phyloP scores from a whole-genome alignment of 2,113 vertebrate species.

The Mobula hypostoma region DNA sequence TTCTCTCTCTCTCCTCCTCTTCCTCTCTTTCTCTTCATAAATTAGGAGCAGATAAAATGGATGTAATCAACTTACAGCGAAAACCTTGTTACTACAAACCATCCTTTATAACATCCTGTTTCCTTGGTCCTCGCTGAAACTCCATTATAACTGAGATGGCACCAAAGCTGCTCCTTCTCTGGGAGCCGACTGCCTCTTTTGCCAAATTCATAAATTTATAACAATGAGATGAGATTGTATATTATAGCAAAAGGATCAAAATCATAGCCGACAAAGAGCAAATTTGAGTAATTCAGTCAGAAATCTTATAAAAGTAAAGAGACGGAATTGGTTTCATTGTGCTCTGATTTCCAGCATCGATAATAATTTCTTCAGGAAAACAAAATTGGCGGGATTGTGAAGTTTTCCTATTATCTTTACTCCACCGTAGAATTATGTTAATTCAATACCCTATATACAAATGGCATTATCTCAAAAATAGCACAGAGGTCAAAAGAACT shows the following conservation, averaged over 20 bases:
- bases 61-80: background rate
- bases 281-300: background rate
- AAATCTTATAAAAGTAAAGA: background rate
- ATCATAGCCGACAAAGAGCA: background rate
- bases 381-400: background rate
- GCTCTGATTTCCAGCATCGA: background rate
- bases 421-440: background rate
- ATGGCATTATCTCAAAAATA: background rate
- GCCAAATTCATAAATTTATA: background rate
- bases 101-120: background rate
- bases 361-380: background rate
- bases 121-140: background rate
- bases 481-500: background rate
- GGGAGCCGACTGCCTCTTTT: background rate
- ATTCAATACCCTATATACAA: background rate
- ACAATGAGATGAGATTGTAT: background rate
- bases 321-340: background rate
- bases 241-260: background rate
- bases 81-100: background rate
- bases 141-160: background rate
- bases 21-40: background rate
- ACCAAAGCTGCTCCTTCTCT: background rate
- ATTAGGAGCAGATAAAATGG: background rate
- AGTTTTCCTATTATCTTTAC: background rate
- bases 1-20: no score